A percentile compares a stretch with the other conserved stretches of the same genome.
Conservation (phyloP, 53 echinoderm and acorn worm species). For the Crossaster papposus region DNA sequence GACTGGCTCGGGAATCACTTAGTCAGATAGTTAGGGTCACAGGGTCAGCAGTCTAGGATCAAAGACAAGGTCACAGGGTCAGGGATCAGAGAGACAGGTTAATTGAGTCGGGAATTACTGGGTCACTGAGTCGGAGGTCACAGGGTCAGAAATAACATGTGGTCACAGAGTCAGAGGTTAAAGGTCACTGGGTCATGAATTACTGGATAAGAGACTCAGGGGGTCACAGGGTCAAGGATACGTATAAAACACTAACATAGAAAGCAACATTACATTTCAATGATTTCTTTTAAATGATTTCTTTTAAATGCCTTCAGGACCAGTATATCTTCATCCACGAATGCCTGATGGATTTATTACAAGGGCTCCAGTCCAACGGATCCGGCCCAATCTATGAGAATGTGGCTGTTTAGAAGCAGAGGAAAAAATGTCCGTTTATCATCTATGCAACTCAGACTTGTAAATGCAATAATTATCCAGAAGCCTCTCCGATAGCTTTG, state of each 20-base stretch:
- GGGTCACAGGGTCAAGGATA: background rate
- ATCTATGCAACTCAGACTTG: background rate
- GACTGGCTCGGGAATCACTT: too few species aligned
- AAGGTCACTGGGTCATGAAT: too few species aligned
- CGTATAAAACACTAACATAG: background rate
- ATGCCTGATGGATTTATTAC: slow-evolving; percentile 79
- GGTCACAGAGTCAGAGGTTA: too few species aligned
- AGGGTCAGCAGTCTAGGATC: too few species aligned
- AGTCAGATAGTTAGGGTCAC: too few species aligned
- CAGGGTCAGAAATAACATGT: too few species aligned
- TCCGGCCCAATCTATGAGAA: slow-evolving; percentile 32
- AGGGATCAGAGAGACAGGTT: too few species aligned
- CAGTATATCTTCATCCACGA: slow-evolving; percentile 97
- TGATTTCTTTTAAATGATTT: slow-evolving; percentile 5
- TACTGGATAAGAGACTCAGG: too few species aligned
- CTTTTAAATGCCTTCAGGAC: slow-evolving; percentile 70
- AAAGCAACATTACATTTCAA: background rate
- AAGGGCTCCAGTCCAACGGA: slow-evolving; percentile 59
- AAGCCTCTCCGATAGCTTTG: background rate
- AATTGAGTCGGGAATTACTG: too few species aligned
- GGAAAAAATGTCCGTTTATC: background rate
- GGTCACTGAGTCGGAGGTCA: too few species aligned
- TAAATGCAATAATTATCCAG: background rate
- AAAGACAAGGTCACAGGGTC: too few species aligned
- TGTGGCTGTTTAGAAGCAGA: background rate